These are phyloP conservation scores for Oncorhynchus kisutch DNA, from an alignment of 2,113 vertebrate species.

Conservation along the genomic window DNA sequence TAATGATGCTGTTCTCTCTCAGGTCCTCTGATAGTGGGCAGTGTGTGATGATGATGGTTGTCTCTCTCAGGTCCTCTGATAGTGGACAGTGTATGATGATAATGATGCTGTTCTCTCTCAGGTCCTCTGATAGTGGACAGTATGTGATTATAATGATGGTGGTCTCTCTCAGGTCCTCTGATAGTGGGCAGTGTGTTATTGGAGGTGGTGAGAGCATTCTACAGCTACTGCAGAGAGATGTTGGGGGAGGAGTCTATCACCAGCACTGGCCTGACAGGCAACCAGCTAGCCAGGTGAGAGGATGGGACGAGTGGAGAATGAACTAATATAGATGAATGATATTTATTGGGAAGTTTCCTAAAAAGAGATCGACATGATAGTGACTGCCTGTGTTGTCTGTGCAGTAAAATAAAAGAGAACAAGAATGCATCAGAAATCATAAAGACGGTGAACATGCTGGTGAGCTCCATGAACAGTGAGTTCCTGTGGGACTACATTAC, in stretches of 20 bases:
- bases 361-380: neutral
- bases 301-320: neutral
- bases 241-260: conserved; percentile 78
- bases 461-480: conserved; percentile 88
- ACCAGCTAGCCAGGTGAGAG: conserved; percentile 75
- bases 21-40: conserved; percentile 86
- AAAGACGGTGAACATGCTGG: conserved; percentile 90
- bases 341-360: too few relatives aligned
- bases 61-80: conserved; percentile 79
- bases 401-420: conserved; percentile 91
- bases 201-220: conserved; percentile 92
- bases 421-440: conserved; percentile 91
- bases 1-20: conserved; percentile 22
- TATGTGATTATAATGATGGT: neutral
- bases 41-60: conserved; percentile 51
- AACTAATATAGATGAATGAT: too few relatives aligned
- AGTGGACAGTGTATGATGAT: conserved; percentile 73
- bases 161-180: conserved; percentile 78
- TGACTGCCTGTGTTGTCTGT: neutral
- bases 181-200: conserved; percentile 85
- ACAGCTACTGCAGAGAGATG: conserved; percentile 84
- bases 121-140: too few relatives aligned
- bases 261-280: conserved; percentile 81
- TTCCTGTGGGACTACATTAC: conserved; percentile 97
- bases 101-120: too few relatives aligned